Evolutionary conservation across 2,888 invertebrate genomes (phyloP).

Genomic region (Brachyptera putata): DNA sequence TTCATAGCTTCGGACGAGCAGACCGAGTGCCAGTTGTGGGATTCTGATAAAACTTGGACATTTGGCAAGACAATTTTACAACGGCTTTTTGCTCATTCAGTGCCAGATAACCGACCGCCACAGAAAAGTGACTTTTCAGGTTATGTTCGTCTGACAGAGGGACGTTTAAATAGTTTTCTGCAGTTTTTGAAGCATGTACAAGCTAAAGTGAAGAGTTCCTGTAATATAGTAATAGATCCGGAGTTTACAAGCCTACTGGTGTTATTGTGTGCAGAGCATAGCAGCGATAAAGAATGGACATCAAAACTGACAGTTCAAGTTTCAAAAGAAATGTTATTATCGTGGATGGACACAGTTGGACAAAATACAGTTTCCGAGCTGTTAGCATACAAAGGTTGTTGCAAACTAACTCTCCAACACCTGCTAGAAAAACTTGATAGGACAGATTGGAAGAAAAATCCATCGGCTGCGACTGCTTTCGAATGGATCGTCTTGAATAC

Average conservation of each 20-base stretch:
- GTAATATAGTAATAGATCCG: too few species aligned
- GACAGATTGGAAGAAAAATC: not conserved
- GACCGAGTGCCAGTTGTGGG: too few species aligned
- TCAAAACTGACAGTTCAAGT: not conserved
- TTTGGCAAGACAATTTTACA: too few species aligned
- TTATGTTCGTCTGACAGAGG: too few species aligned
- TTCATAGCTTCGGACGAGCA: too few species aligned
- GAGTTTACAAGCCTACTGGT: not conserved
- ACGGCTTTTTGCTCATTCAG: too few species aligned
- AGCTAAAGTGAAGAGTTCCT: too few species aligned
- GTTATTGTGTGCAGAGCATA: not conserved
- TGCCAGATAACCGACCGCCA: too few species aligned
- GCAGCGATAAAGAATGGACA: not conserved
- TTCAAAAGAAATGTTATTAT: not conserved
- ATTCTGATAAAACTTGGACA: too few species aligned
- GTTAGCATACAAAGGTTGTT: not conserved
- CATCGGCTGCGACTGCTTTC: not conserved
- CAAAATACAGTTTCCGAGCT: not conserved
- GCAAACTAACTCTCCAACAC: not conserved
- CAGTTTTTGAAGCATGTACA: too few species aligned
- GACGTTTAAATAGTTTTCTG: too few species aligned
- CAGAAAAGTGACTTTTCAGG: too few species aligned
- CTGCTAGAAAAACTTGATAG: not conserved
- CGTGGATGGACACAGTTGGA: not conserved
- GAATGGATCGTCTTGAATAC: not conserved